A percentile compares a stretch with the other conserved stretches of the same genome.
These are phyloP conservation scores for Pelvicachromis taeniatus DNA, from an alignment of 2,113 vertebrate genomes.

Conservation along the genomic window DNA sequence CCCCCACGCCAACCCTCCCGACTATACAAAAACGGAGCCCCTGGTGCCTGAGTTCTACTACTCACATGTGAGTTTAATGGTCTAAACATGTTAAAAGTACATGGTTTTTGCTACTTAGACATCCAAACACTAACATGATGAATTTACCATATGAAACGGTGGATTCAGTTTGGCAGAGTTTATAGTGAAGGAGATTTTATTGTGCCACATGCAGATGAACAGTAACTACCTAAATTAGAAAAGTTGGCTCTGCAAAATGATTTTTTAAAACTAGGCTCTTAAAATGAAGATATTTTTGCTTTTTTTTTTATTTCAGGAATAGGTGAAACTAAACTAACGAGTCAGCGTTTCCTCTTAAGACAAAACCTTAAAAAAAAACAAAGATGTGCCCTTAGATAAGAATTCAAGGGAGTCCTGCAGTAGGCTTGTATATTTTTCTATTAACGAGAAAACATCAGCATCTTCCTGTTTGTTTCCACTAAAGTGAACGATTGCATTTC, in stretches of 20 bases:
- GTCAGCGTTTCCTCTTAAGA: background rate
- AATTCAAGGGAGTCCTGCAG: background rate
- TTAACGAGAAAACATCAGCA: background rate
- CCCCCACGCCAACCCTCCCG: slow-evolving; percentile 89
- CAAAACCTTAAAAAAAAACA: background rate
- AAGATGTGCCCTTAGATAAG: background rate
- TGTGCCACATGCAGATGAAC: background rate
- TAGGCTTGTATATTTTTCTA: background rate
- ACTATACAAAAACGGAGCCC: slow-evolving; percentile 80
- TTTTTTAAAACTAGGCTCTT: background rate
- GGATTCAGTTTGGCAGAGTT: background rate
- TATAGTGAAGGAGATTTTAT: background rate
- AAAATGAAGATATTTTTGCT: too few species aligned
- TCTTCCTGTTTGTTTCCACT: background rate
- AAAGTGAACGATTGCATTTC: background rate
- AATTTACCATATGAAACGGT: background rate
- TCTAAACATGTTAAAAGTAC: background rate
- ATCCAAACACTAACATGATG: background rate
- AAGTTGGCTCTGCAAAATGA: background rate
- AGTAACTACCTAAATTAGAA: background rate
- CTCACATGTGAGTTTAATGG: slow-evolving; percentile 25
- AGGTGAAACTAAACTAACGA: background rate
- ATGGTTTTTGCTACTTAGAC: background rate
- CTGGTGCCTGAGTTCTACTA: slow-evolving; percentile 7
- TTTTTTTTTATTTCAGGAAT: background rate